A percentile compares a stretch with the other conserved stretches of the same genome.
These are phyloP conservation scores for Tetrapedia diversipes DNA, from an alignment of 2,888 invertebrate species.

Conservation along the genomic window DNA sequence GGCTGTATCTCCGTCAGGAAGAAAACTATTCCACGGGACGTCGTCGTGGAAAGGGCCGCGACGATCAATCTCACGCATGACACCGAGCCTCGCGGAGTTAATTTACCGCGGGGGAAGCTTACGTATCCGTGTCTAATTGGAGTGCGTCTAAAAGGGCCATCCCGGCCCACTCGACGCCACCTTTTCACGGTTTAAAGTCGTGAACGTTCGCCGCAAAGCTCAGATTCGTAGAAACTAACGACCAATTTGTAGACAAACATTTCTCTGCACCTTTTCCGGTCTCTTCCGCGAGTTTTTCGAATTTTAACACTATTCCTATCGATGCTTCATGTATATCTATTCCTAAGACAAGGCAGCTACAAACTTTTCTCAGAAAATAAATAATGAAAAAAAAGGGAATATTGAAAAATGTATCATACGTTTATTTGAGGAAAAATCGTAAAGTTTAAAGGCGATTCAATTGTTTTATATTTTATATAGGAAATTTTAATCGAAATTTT, in stretches of 20 bases:
- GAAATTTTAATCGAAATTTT: no score
- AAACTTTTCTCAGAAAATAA: no score
- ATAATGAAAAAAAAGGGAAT: no score
- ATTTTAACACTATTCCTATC: no score
- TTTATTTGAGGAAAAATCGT: no score
- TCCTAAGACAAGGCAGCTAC: no score
- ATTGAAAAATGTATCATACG: no score
- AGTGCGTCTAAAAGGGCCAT: constrained; percentile 50
- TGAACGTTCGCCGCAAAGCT: constrained; percentile 3
- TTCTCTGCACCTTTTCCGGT: no score
- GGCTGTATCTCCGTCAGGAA: constrained; percentile 45
- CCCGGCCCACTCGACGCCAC: background rate
- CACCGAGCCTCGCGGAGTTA: constrained; percentile 65
- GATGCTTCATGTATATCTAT: no score
- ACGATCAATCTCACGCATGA: constrained; percentile 70
- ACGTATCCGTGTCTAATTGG: constrained; percentile 71
- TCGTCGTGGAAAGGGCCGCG: constrained; percentile 39
- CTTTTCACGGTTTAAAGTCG: constrained; percentile 59
- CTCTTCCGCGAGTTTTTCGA: no score
- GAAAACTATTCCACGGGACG: constrained; percentile 59
- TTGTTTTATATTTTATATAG: no score
- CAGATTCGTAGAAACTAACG: background rate
- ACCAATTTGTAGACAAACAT: constrained; percentile 14
- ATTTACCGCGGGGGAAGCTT: constrained; percentile 64
- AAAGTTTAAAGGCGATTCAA: no score